phyloP scores from a whole-genome alignment of 2,797 vertebrate species.

The Aulostomus chinensis region DNA sequence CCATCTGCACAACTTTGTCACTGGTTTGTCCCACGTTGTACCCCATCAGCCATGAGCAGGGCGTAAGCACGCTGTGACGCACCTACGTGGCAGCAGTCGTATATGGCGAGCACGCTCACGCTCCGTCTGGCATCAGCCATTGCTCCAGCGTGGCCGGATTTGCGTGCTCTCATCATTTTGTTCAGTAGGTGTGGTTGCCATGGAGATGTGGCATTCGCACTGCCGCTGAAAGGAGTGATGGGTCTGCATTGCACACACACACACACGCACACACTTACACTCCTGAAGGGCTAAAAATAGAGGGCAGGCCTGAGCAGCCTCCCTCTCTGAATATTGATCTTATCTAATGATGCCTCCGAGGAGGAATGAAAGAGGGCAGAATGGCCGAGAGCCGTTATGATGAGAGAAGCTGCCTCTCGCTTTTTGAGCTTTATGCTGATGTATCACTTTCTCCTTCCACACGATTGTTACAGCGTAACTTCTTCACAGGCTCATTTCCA shows the following conservation, averaged over 20 bases:
- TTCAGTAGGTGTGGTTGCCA: constrained; percentile 73
- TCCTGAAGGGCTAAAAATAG: constrained; percentile 74
- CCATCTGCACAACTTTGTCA: constrained; percentile 9
- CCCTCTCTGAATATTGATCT: constrained; percentile 72
- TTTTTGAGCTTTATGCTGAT: constrained; percentile 28
- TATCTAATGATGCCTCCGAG: constrained; percentile 63
- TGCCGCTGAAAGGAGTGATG: constrained; percentile 63
- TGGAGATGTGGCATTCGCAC: constrained; percentile 64
- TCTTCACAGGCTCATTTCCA: background rate
- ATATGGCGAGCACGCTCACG: constrained; percentile 64
- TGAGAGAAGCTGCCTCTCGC: constrained; percentile 20
- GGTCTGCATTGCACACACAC: constrained; percentile 38
- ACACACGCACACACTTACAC: constrained; percentile 15
- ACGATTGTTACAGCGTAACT: constrained; percentile 18
- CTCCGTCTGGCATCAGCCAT: constrained; percentile 70
- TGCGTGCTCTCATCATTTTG: constrained; percentile 68
- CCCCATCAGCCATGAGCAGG: constrained; percentile 24
- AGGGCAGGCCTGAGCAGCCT: constrained; percentile 45
- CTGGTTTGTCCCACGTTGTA: constrained; percentile 50
- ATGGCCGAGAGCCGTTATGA: constrained; percentile 22
- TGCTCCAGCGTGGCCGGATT: constrained; percentile 80
- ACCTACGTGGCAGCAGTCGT: constrained; percentile 38
- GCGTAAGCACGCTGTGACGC: constrained; percentile 29
- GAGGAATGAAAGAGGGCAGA: constrained; percentile 45
- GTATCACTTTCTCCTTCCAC: constrained; percentile 4